Percentiles rank a stretch among this genome's conserved stretches.
Evolutionary conservation across 1,140 invertebrate species (phyloP).

Genomic region (Scaptodrosophila lebanonensis): DNA sequence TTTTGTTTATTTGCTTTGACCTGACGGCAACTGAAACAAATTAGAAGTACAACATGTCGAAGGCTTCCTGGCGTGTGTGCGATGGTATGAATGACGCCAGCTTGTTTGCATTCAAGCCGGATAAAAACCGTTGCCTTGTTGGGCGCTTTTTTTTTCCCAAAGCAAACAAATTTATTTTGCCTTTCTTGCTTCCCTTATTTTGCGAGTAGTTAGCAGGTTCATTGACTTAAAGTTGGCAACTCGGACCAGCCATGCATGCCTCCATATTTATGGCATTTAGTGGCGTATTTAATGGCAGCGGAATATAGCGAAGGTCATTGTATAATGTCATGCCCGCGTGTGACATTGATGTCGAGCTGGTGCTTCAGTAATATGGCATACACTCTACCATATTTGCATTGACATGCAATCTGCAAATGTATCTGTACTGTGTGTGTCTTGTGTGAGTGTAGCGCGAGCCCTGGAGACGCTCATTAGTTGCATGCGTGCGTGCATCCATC

Average conservation of each 20-base stretch:
- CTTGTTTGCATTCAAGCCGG: constrained; percentile 51
- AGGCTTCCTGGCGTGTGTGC: constrained; percentile 42
- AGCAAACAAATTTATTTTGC: no score
- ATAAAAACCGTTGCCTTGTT: constrained; percentile 7
- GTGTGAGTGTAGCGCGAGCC: constrained; percentile 2
- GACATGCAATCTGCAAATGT: constrained; percentile 43
- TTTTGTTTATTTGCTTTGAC: constrained; percentile 51
- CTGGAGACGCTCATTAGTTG: constrained; percentile 62
- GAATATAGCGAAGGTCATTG: constrained; percentile 37
- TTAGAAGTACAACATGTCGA: constrained; percentile 64
- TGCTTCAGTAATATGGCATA: constrained; percentile 42
- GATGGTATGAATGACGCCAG: constrained; percentile 28
- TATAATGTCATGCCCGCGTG: constrained; percentile 35
- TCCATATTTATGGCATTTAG: constrained; percentile 3
- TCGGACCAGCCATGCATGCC: constrained; percentile 26
- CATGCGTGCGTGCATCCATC: constrained; percentile 3
- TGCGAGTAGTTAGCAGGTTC: constrained; percentile 17
- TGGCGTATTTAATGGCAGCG: not conserved
- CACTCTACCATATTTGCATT: constrained; percentile 2
- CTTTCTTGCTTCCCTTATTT: no score
- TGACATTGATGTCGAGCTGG: constrained; percentile 23
- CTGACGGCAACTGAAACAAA: constrained; percentile 51
- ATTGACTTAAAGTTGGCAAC: constrained; percentile 34
- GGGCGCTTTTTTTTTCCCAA: constrained; percentile 8
- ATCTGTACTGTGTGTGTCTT: not conserved